These are phyloP conservation scores for Caenorhabditis sp. DNA, from an alignment of 2,888 invertebrate genomes.

Conservation along the genomic window DNA sequence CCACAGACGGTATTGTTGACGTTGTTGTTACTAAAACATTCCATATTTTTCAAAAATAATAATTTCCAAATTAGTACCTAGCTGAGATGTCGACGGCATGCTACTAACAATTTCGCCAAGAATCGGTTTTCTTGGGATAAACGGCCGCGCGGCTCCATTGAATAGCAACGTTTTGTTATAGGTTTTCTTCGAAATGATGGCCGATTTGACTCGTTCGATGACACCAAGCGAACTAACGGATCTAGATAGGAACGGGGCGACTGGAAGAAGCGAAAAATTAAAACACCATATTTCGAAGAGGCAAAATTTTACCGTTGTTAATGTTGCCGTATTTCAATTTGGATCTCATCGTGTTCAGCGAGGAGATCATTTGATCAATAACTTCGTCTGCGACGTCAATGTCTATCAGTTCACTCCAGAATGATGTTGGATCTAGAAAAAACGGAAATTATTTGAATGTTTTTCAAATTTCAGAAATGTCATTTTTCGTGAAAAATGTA, in stretches of 20 bases:
- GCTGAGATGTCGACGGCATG: not conserved
- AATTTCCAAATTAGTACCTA: no score
- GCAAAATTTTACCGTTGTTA: not conserved
- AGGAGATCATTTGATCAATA: not conserved
- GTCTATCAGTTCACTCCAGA: conserved; percentile 6
- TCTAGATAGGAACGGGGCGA: not conserved
- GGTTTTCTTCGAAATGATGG: not conserved
- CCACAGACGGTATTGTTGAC: no score
- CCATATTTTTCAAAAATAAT: no score
- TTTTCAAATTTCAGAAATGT: not conserved
- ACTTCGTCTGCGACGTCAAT: not conserved
- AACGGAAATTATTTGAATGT: no score
- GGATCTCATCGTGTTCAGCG: not conserved
- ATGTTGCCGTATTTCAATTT: not conserved
- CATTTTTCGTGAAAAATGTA: no score
- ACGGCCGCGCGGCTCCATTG: not conserved
- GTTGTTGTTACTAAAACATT: no score
- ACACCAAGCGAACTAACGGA: not conserved
- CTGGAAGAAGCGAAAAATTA: no score
- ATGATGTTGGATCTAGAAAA: conserved; percentile 5
- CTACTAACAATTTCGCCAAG: not conserved
- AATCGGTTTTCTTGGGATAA: not conserved
- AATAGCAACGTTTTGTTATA: not conserved
- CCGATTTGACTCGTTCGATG: not conserved
- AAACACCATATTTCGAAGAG: no score